These are phyloP conservation scores for Zeuzera pyrina DNA, from an alignment of 2,888 invertebrate species.

Conservation along the genomic window DNA sequence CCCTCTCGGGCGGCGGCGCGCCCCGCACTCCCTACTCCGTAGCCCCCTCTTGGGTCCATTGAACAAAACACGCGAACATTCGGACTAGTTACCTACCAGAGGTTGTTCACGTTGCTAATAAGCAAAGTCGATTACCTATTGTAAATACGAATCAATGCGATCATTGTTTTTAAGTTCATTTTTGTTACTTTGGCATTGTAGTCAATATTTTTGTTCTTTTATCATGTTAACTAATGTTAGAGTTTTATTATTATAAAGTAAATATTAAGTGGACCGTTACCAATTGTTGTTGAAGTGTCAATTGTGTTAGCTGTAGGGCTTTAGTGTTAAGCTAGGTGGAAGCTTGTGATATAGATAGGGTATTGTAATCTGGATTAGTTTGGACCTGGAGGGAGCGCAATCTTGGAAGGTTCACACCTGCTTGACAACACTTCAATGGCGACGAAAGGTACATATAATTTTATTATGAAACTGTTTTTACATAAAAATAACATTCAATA, in stretches of 20 bases:
- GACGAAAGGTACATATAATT: too few relatives aligned
- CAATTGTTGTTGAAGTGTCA: constrained; percentile 59
- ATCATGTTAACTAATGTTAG: constrained; percentile 67
- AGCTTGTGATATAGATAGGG: constrained; percentile 68
- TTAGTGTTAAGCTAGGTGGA: constrained; percentile 68
- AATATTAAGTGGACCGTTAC: constrained; percentile 51
- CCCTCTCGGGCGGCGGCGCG: constrained; percentile 58
- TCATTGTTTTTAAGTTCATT: constrained; percentile 27
- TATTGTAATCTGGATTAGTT: constrained; percentile 29
- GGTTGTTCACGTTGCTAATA: constrained; percentile 18
- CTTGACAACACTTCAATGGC: too few relatives aligned
- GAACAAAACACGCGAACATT: constrained; percentile 20
- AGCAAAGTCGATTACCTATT: constrained; percentile 21
- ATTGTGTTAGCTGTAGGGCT: constrained; percentile 60
- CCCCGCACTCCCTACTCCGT: constrained; percentile 60
- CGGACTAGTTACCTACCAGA: constrained; percentile 34
- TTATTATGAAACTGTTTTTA: too few relatives aligned
- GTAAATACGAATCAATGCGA: constrained; percentile 33
- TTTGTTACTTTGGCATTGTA: constrained; percentile 46
- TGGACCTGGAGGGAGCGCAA: constrained; percentile 40
- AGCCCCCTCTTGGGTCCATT: constrained; percentile 77
- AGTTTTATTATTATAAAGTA: constrained; percentile 58
- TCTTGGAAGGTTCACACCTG: too few relatives aligned
- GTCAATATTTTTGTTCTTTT: constrained; percentile 53
- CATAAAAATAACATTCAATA: too few relatives aligned